These are phyloP conservation scores for Enteromius fasciolatus DNA, from an alignment of 2,797 vertebrate species.

Conservation along the genomic window DNA sequence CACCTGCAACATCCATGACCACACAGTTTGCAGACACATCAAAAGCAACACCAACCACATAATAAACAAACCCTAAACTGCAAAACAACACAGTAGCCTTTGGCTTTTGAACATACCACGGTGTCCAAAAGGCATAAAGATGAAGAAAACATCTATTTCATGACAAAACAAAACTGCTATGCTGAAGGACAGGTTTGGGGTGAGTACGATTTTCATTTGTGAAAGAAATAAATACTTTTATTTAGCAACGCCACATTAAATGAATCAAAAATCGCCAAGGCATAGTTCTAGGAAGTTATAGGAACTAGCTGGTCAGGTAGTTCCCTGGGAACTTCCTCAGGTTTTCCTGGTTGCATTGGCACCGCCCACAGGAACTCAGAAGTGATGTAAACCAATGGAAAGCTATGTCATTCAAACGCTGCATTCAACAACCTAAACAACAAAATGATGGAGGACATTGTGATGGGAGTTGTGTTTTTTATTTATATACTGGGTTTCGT, in stretches of 20 bases:
- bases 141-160: background rate
- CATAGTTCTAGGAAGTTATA: no score
- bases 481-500: no score
- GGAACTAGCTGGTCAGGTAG: no score
- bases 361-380: no score
- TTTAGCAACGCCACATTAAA: background rate
- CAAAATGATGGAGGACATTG: no score
- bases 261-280: background rate
- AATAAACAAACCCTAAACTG: slow-evolving; percentile 55
- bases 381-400: no score
- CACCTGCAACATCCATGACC: slow-evolving; percentile 58
- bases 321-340: no score
- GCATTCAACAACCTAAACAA: no score
- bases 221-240: background rate
- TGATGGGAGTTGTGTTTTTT: no score
- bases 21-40: slow-evolving; percentile 58
- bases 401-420: no score
- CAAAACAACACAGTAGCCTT: slow-evolving; percentile 46
- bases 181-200: background rate
- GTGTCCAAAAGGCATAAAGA: slow-evolving; percentile 8
- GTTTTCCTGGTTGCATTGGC: no score
- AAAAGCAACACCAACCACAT: slow-evolving; percentile 50
- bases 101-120: slow-evolving; percentile 14
- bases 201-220: background rate
- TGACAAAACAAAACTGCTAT: background rate